phyloP scores from a whole-genome alignment of 2,113 vertebrate species.

The Dicentrarchus labrax region DNA sequence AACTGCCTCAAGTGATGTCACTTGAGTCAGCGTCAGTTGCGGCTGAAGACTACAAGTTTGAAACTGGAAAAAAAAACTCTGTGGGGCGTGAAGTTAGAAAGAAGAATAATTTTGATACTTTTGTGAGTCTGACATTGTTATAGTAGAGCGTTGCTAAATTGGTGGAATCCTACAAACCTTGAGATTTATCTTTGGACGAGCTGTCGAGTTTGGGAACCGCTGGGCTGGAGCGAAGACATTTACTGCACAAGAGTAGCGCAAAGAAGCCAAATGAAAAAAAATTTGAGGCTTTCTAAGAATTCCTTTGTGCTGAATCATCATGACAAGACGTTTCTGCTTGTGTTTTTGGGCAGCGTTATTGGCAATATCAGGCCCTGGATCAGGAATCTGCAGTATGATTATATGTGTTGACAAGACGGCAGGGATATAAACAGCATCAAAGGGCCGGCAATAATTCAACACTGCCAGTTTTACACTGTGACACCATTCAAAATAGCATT shows the following conservation, averaged over 20 bases:
- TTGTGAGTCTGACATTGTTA: too few relatives aligned
- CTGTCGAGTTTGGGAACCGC: neutral
- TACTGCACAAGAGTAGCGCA: neutral
- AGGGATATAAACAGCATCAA: slow-evolving; percentile 80
- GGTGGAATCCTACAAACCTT: neutral
- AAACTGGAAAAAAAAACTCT: neutral
- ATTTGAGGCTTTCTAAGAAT: slow-evolving; percentile 9
- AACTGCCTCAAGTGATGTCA: too few relatives aligned
- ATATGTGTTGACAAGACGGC: slow-evolving; percentile 69
- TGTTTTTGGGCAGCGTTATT: slow-evolving; percentile 38
- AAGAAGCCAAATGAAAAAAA: slow-evolving; percentile 14
- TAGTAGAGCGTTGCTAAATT: too few relatives aligned
- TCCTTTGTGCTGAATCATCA: slow-evolving; percentile 48
- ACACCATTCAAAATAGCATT: slow-evolving; percentile 79
- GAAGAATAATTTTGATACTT: too few relatives aligned
- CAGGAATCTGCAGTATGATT: slow-evolving; percentile 61
- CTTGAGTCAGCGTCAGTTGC: neutral
- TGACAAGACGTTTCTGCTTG: slow-evolving; percentile 1
- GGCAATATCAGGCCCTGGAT: slow-evolving; percentile 29
- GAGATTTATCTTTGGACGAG: neutral
- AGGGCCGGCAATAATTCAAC: slow-evolving; percentile 65
- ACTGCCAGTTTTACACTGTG: slow-evolving; percentile 65
- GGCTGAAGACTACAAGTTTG: neutral
- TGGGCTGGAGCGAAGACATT: neutral
- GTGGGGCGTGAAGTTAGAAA: too few relatives aligned